Percentiles rank a stretch among this genome's conserved stretches.
Conservation (phyloP, 2,888 invertebrate genomes). For the Pecten maximus region DNA sequence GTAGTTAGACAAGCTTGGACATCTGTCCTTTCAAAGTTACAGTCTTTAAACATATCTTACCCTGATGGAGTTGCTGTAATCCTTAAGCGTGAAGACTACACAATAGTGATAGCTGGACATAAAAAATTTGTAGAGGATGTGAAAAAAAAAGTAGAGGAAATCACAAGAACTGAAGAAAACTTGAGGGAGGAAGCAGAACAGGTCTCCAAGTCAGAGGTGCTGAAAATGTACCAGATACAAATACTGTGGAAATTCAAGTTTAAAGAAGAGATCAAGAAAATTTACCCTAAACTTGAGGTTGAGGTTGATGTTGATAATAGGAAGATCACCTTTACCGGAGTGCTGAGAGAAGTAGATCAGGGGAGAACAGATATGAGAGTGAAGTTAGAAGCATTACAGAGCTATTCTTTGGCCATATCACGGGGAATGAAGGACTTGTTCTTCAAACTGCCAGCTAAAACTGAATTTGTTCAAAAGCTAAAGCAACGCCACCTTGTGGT, state of each 20-base stretch:
- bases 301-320: conserved; percentile 39
- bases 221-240: conserved; percentile 45
- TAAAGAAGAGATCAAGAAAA: conserved; percentile 39
- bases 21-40: conserved; percentile 34
- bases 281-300: conserved; percentile 41
- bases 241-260: conserved; percentile 45
- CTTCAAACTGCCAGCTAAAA: conserved; percentile 27
- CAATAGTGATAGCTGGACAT: conserved; percentile 45
- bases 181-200: background rate
- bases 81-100: conserved; percentile 38
- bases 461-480: conserved; percentile 36
- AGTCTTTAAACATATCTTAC: conserved; percentile 40
- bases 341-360: conserved; percentile 36
- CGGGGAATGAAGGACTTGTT: background rate
- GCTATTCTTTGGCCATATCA: background rate
- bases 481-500: conserved; percentile 42
- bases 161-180: background rate
- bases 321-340: conserved; percentile 45
- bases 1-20: conserved; percentile 44
- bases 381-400: background rate
- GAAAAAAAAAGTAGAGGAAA: conserved; percentile 41
- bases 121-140: conserved; percentile 38
- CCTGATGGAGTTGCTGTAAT: conserved; percentile 46
- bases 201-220: conserved; percentile 27
- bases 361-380: background rate